Evolutionary conservation across 2,113 vertebrate genomes (phyloP).

Genomic region (Tetrax tetrax): DNA sequence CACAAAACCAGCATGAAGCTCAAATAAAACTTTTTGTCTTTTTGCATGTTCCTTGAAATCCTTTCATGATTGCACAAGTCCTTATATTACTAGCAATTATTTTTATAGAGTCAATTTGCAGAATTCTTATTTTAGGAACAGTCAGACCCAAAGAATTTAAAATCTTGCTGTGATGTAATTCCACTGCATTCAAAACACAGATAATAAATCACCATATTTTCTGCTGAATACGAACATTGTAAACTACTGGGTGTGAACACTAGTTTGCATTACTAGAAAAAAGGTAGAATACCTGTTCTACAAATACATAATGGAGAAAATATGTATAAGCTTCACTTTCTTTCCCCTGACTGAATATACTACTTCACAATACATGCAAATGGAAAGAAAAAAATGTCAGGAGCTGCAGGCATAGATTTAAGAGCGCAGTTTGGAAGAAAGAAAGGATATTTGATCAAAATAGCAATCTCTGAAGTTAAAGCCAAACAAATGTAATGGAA

Average conservation of each 20-base stretch:
- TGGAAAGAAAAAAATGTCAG: background rate
- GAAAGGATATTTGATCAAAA: background rate
- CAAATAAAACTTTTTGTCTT: background rate
- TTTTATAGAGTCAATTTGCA: background rate
- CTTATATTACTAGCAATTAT: background rate
- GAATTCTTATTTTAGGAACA: background rate
- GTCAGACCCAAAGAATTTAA: background rate
- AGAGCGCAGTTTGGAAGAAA: background rate
- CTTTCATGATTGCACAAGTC: background rate
- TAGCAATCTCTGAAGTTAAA: background rate
- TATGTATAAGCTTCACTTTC: background rate
- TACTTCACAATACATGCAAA: background rate
- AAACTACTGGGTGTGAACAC: background rate
- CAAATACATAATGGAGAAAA: background rate
- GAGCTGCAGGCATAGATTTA: background rate
- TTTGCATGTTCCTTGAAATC: background rate
- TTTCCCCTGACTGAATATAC: accelerated
- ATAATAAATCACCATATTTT: background rate
- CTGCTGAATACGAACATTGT: background rate
- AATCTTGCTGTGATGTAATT: background rate
- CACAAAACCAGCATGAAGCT: background rate
- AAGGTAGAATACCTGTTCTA: background rate
- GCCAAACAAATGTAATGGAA: background rate
- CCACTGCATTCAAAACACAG: background rate
- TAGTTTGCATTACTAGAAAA: background rate